These are phyloP conservation scores for Uloborus plumipes DNA, from an alignment of 2,888 invertebrate genomes.

Conservation along the genomic window DNA sequence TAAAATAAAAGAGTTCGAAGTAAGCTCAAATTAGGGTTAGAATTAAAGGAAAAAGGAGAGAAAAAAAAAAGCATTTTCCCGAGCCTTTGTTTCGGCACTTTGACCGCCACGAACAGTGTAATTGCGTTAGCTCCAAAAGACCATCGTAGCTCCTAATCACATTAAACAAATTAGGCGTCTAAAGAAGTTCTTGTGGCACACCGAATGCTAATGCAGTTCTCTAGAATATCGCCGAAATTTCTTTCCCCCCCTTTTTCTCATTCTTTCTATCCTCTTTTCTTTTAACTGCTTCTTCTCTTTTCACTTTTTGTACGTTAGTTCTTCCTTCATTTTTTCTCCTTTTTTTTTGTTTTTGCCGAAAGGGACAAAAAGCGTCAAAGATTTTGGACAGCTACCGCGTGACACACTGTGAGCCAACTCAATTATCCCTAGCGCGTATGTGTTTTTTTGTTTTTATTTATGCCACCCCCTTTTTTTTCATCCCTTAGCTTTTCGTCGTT, in stretches of 20 bases:
- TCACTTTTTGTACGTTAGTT: not conserved
- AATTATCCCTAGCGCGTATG: constrained; percentile 45
- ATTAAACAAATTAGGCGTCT: constrained; percentile 62
- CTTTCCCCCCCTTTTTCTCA: no score
- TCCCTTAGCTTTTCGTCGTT: constrained; percentile 18
- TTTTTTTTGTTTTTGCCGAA: constrained; percentile 14
- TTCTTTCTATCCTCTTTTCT: no score
- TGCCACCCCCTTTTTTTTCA: constrained; percentile 13
- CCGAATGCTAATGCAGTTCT: constrained; percentile 46
- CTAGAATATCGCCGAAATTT: constrained; percentile 12
- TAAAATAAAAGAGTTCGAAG: constrained; percentile 32
- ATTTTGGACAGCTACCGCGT: constrained; percentile 24
- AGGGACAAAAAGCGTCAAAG: constrained; percentile 44
- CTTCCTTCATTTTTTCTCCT: constrained; percentile 14
- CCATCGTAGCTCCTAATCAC: constrained; percentile 37
- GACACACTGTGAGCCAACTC: constrained; percentile 45
- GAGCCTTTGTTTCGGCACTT: constrained; percentile 49
- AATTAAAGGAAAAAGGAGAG: constrained; percentile 13
- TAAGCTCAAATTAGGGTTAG: constrained; percentile 24
- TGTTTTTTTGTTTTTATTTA: constrained; percentile 26
- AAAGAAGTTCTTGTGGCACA: constrained; percentile 47
- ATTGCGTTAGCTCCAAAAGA: constrained; percentile 49
- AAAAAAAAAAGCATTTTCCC: constrained; percentile 27
- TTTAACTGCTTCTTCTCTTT: not conserved
- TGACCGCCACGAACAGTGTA: constrained; percentile 50